Evolutionary conservation across 2,797 vertebrate species (phyloP).

Genomic region (Gallinago nigripennis): DNA sequence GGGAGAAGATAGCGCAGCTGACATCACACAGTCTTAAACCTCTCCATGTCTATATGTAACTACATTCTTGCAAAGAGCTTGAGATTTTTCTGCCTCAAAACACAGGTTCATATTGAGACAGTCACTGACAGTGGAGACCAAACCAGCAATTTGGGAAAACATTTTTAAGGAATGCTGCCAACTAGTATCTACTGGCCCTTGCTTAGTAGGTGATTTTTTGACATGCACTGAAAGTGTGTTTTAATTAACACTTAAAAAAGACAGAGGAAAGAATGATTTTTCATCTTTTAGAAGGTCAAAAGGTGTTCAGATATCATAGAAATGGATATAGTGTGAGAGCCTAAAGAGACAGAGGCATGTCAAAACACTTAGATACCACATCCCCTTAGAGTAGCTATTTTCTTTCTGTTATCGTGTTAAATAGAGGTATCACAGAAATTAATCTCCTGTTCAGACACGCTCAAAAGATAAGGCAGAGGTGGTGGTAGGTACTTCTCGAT

Average conservation of each 20-base stretch:
- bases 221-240: background rate
- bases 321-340: background rate
- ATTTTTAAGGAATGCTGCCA: constrained; percentile 58
- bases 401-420: background rate
- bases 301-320: constrained; percentile 23
- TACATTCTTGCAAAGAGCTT: background rate
- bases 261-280: background rate
- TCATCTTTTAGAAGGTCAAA: constrained; percentile 20
- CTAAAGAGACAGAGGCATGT: constrained; percentile 34
- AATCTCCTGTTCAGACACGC: constrained; percentile 24
- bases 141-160: background rate
- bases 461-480: background rate
- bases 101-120: background rate
- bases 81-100: background rate
- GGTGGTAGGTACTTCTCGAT: background rate
- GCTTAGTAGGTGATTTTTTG: constrained; percentile 6
- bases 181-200: constrained; percentile 54
- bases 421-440: background rate
- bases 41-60: accelerated
- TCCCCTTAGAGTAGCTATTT: constrained; percentile 41
- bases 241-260: constrained; percentile 44
- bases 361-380: background rate
- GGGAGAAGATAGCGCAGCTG: background rate
- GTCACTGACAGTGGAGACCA: background rate
- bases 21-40: background rate